Percentiles rank a stretch among this genome's conserved stretches.
phyloP scores from a whole-genome alignment of 1,140 invertebrate species.

The Heliconius hermathena region DNA sequence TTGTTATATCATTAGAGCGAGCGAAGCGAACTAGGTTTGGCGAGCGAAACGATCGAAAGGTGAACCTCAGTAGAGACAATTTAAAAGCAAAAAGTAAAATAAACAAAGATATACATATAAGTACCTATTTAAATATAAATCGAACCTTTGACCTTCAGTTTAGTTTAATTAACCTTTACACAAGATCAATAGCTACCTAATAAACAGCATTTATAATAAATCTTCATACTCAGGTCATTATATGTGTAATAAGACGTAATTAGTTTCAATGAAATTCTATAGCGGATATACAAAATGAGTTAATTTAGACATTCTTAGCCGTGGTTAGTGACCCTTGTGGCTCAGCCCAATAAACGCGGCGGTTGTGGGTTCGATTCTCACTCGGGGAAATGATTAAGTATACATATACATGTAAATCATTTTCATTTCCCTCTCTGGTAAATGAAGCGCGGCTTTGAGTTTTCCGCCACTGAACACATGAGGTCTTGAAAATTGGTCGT shows the following conservation, averaged over 20 bases:
- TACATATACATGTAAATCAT: background rate
- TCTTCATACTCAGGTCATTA: background rate
- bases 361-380: background rate
- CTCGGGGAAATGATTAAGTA: background rate
- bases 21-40: no score
- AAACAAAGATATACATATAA: background rate
- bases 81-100: background rate
- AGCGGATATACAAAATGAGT: background rate
- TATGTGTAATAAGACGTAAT: background rate
- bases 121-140: background rate
- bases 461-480: no score
- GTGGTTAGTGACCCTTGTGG: no score
- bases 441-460: no score
- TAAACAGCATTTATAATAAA: background rate
- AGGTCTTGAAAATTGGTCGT: no score
- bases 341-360: background rate
- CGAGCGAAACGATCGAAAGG: no score
- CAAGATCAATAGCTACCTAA: background rate
- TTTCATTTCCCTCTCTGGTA: background rate
- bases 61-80: background rate
- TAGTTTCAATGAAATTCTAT: slow-evolving; percentile 1
- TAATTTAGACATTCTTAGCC: background rate
- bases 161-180: slow-evolving; percentile 3
- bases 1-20: no score
- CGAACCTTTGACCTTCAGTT: background rate